These are phyloP conservation scores for Lathamus discolor DNA, from an alignment of 2,113 vertebrate species.

Conservation along the genomic window DNA sequence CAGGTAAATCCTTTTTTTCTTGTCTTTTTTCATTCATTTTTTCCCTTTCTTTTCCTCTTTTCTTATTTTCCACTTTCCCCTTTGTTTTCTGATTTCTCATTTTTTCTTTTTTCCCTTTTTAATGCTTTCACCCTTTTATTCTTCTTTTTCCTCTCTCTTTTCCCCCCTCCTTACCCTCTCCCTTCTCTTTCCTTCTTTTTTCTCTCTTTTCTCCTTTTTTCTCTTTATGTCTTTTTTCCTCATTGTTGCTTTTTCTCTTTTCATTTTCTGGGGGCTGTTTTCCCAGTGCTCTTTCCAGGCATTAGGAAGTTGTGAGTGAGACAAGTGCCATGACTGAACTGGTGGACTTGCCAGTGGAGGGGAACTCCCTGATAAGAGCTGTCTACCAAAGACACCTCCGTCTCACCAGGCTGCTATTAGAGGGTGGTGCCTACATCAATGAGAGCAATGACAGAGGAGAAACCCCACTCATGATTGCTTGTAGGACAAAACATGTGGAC, in stretches of 20 bases:
- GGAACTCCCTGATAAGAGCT: slow-evolving; percentile 88
- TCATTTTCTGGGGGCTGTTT: too few species aligned
- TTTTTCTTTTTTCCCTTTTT: not conserved
- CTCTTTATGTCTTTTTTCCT: not conserved
- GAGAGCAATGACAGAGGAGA: slow-evolving; percentile 91
- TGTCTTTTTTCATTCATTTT: not conserved
- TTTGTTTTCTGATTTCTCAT: not conserved
- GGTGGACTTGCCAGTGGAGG: slow-evolving; percentile 78
- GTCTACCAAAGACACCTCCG: slow-evolving; percentile 87
- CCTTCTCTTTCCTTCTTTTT: not conserved
- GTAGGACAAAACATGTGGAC: slow-evolving; percentile 82
- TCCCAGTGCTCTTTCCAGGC: not conserved
- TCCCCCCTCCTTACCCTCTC: not conserved
- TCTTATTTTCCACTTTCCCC: not conserved
- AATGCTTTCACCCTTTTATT: not conserved
- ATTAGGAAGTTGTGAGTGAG: not conserved
- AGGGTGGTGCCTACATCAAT: slow-evolving; percentile 90
- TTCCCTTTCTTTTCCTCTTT: not conserved
- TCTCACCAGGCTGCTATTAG: slow-evolving; percentile 86
- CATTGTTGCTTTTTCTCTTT: not conserved
- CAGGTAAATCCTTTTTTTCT: not conserved
- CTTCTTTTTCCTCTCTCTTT: not conserved
- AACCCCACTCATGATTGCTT: slow-evolving; percentile 91
- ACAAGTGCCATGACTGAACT: slow-evolving; percentile 71
- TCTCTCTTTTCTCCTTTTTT: not conserved